These are phyloP conservation scores for Rhynchonycteris naso DNA, from an alignment of 2,797 vertebrate species.

Conservation along the genomic window DNA sequence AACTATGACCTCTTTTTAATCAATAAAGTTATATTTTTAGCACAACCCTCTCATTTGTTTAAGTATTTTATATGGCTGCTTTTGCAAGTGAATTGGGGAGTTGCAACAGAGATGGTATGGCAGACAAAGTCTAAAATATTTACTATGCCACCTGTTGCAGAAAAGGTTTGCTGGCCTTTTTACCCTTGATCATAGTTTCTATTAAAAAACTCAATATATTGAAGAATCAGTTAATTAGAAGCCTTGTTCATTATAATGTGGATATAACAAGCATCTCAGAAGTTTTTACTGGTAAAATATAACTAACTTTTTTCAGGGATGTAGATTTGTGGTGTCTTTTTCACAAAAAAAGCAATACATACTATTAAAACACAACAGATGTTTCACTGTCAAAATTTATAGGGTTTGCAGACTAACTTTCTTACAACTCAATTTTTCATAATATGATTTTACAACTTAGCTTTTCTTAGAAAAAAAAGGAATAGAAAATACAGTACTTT, in stretches of 20 bases:
- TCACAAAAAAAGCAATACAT: background rate
- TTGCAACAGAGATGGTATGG: background rate
- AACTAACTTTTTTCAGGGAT: background rate
- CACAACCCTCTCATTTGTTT: background rate
- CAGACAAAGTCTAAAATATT: background rate
- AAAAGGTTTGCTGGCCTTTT: background rate
- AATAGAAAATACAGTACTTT: background rate
- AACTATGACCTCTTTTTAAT: background rate
- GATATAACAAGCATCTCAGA: background rate
- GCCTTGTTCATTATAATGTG: background rate
- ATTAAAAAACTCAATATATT: background rate
- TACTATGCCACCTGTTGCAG: background rate
- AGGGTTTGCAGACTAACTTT: background rate
- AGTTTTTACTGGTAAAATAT: background rate
- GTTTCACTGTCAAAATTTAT: background rate
- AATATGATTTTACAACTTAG: background rate
- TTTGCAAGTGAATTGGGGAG: background rate
- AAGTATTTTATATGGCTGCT: background rate
- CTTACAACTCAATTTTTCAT: background rate
- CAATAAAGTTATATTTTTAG: background rate
- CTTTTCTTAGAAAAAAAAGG: background rate
- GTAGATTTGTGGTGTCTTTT: background rate
- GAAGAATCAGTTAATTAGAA: conserved; percentile 26
- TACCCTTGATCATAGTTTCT: background rate
- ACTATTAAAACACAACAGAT: background rate